These are phyloP conservation scores for Eospalax fontanierii DNA, from an alignment of 2,797 vertebrate genomes.

Conservation along the genomic window DNA sequence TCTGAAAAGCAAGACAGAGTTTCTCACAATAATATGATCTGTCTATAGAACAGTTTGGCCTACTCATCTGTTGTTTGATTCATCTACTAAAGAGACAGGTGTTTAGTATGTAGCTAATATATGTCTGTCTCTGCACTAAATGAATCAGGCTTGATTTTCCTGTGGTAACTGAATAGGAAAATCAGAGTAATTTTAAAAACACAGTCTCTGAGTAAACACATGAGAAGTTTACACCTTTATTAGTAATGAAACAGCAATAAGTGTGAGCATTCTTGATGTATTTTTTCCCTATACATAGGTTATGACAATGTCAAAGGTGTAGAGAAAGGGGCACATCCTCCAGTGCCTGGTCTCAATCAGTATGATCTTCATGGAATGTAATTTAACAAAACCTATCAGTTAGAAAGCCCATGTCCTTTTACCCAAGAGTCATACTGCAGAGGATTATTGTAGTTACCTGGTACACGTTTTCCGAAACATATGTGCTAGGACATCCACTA, in stretches of 20 bases:
- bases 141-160: constrained; percentile 39
- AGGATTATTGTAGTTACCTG: background rate
- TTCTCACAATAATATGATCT: constrained; percentile 42
- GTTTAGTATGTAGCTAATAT: background rate
- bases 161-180: constrained; percentile 32
- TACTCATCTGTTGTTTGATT: constrained; percentile 29
- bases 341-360: background rate
- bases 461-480: background rate
- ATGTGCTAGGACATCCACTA: background rate
- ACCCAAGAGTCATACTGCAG: background rate
- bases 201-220: background rate
- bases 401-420: constrained; percentile 9
- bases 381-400: background rate
- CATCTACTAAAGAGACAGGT: background rate
- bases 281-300: constrained; percentile 29
- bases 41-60: background rate
- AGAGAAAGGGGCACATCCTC: background rate
- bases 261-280: background rate
- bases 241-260: constrained; percentile 30
- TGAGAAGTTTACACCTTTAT: background rate
- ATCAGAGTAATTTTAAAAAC: constrained; percentile 10
- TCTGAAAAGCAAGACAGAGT: constrained; percentile 25
- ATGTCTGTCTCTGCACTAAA: background rate
- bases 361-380: constrained; percentile 35
- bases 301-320: background rate